Conservation (phyloP, 2,888 invertebrate genomes). For the Melieria picta region DNA sequence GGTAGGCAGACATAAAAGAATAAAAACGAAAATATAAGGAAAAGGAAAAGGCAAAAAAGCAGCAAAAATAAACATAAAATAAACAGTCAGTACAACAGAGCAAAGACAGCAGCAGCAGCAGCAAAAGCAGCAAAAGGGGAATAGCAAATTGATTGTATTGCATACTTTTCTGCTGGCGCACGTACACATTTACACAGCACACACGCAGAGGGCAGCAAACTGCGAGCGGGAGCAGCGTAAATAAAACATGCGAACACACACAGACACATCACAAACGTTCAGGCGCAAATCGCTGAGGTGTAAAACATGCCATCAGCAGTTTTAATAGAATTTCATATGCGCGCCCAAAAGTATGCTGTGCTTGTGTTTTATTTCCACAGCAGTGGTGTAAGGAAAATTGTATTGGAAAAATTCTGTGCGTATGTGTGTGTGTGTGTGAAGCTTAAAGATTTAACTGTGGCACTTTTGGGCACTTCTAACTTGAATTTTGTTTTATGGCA, state of each 20-base stretch:
- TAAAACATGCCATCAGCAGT: slow-evolving; percentile 37
- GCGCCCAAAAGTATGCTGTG: slow-evolving; percentile 6
- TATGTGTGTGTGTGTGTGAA: neutral
- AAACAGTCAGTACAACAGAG: too few relatives aligned
- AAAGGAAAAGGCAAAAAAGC: slow-evolving; percentile 13
- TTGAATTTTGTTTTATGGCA: slow-evolving; percentile 9
- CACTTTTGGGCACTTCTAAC: too few relatives aligned
- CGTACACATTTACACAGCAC: slow-evolving; percentile 4
- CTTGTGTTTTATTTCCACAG: slow-evolving; percentile 12
- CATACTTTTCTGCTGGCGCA: slow-evolving; percentile 29
- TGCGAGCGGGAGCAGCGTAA: too few relatives aligned
- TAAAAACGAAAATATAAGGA: neutral
- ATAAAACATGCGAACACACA: neutral
- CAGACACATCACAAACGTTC: neutral
- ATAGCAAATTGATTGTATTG: slow-evolving; percentile 35
- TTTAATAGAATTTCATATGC: slow-evolving; percentile 34
- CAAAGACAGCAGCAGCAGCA: slow-evolving; percentile 2
- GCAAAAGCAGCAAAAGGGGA: slow-evolving; percentile 14
- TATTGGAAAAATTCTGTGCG: neutral
- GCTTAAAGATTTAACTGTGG: too few relatives aligned
- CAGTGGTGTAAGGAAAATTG: slow-evolving; percentile 23
- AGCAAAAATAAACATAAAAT: neutral
- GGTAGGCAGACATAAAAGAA: too few relatives aligned
- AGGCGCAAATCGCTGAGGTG: slow-evolving; percentile 35
- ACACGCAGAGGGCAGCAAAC: neutral